Percentiles rank a stretch among this genome's conserved stretches.
Evolutionary conservation across 2,888 invertebrate genomes (phyloP).

Genomic region (Kuschelorhynchus macadamiae): DNA sequence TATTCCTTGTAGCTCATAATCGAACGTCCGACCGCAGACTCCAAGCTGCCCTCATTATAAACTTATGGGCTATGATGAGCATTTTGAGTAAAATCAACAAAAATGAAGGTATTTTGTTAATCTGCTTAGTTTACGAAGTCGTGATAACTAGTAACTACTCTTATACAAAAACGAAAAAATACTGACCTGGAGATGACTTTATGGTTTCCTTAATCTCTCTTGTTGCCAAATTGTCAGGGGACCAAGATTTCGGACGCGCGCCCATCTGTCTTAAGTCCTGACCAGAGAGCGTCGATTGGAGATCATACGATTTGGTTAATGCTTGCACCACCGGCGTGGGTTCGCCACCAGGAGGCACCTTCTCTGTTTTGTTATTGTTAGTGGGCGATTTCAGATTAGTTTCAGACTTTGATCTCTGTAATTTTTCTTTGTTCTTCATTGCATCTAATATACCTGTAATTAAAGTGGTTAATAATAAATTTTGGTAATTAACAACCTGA

Average conservation of each 20-base stretch:
- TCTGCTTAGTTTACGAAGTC: too few species aligned
- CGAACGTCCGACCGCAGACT: too few species aligned
- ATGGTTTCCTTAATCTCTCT: conserved; percentile 71
- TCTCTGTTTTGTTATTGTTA: conserved; percentile 68
- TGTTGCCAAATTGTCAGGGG: conserved; percentile 77
- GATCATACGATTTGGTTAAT: conserved; percentile 61
- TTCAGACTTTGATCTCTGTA: conserved; percentile 94
- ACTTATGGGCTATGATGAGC: too few species aligned
- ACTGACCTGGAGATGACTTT: conserved; percentile 79
- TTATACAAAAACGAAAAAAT: not conserved
- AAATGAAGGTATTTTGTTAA: too few species aligned
- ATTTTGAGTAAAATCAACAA: too few species aligned
- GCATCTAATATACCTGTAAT: conserved; percentile 80
- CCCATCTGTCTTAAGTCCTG: conserved; percentile 63
- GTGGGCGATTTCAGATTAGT: conserved; percentile 84
- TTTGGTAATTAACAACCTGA: not conserved
- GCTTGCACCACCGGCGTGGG: conserved; percentile 74
- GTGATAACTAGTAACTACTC: not conserved
- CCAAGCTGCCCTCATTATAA: too few species aligned
- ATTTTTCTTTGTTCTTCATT: conserved; percentile 94
- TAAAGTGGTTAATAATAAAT: not conserved
- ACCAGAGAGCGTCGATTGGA: conserved; percentile 60
- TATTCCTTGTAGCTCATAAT: too few species aligned
- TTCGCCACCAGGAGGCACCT: conserved; percentile 72
- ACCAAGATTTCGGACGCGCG: conserved; percentile 67